A percentile compares a stretch with the other conserved stretches of the same genome.
These are phyloP conservation scores for Monomorium pharaonis DNA, from an alignment of 1,140 invertebrate genomes.

Conservation along the genomic window DNA sequence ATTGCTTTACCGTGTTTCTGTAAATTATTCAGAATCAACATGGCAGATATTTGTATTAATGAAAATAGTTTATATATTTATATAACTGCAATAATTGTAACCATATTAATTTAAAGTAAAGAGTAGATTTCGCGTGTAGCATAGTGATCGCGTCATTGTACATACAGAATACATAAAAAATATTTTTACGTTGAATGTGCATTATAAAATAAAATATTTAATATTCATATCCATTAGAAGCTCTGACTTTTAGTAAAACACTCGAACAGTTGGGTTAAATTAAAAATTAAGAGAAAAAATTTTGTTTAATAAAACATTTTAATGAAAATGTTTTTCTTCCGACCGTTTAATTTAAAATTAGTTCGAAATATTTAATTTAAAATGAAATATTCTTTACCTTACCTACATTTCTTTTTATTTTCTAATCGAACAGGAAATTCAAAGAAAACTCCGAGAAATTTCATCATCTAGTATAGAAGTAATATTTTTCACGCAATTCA, in stretches of 20 bases:
- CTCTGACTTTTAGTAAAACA: constrained; percentile 4
- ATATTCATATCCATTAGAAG: background rate
- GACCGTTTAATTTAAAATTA: background rate
- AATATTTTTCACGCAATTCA: background rate
- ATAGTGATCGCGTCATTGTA: background rate
- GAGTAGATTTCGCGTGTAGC: too few relatives aligned
- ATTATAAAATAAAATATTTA: constrained; percentile 21
- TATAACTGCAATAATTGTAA: constrained; percentile 3
- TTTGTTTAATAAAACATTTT: constrained; percentile 24
- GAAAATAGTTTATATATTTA: background rate
- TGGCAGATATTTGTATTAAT: background rate
- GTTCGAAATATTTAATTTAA: constrained; percentile 21
- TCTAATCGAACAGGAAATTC: background rate
- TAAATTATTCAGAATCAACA: background rate
- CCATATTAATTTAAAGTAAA: too few relatives aligned
- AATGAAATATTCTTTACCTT: background rate
- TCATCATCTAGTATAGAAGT: background rate
- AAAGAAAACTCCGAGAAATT: background rate
- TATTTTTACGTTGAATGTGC: background rate
- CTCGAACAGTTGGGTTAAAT: background rate
- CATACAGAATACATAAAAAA: background rate
- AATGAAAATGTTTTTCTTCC: background rate
- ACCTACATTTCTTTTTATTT: background rate
- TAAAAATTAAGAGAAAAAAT: background rate
- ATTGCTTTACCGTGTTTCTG: background rate